Base-by-base conservation (phyloP, 2,888 invertebrate species). In the Chrysina gloriosa region DNA sequence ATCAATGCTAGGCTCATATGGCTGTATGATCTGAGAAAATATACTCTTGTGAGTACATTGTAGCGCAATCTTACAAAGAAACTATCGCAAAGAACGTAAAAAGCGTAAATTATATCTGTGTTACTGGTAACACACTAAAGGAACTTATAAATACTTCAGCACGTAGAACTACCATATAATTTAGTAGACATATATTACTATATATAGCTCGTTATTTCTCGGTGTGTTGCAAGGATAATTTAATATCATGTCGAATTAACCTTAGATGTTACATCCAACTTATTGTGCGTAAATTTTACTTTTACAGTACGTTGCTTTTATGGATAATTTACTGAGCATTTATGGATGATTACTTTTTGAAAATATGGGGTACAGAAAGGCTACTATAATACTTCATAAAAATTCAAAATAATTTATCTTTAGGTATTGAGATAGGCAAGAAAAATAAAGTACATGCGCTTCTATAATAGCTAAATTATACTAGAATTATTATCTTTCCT, bases 241-340 rank as follows among this genome's bases (percentile, higher is more conserved):
- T 68, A 68, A 68, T 68, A 63, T 68, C 63, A 63, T 56, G 58
- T 58, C 47, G 58, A 66, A 66, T 66, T 66, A 66, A 58, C 66
- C 42, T 58, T 23, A 58, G 66, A 56, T 66, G 58, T 66, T 56
- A 66, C 42, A 42, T 61, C 25, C 58, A 61, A 61, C 58, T 56
- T 58, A 65, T 65, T 65, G 52, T 39, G 56, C 58, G 56, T 66
- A 58, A 66, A 66, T 66, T 56, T 66, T 66, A 66, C 29, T 63
- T 68, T 68, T 63, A 68, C 39, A 45, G 42, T 27, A 68, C 36
- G 52, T 45, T 42, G 67, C 63, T 68, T 68, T 63, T 68, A 52
- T 19, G 23, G 63, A 68, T 68, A 68, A 68, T 68, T 68, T 54
- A 63, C 68, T 19, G 42, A 42, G 45, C 54, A 68, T 52, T 63